Conservation (phyloP, 1,140 invertebrate genomes). For the Dinothrombium tinctorium region DNA sequence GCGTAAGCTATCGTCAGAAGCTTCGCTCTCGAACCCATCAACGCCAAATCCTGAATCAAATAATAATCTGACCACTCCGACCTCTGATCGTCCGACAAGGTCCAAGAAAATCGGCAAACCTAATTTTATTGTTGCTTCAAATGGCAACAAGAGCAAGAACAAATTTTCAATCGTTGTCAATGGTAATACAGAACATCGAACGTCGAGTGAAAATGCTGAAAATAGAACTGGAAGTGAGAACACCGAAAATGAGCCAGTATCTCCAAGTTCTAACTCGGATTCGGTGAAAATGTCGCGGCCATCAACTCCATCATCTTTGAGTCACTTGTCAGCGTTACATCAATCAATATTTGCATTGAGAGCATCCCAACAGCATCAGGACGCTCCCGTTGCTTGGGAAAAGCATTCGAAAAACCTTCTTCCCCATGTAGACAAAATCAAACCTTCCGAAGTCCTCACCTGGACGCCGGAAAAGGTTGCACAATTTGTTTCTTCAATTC, state of each 20-base stretch:
- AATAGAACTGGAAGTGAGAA: background rate
- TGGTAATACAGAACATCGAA: background rate
- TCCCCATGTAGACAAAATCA: constrained; percentile 9
- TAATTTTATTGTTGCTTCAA: background rate
- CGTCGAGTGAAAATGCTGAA: background rate
- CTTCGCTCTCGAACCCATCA: background rate
- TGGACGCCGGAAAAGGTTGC: constrained; percentile 26
- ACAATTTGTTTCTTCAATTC: constrained; percentile 60
- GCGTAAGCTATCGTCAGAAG: background rate
- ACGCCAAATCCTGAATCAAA: background rate
- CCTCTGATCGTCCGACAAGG: background rate
- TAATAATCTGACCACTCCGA: background rate
- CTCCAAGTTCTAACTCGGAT: background rate
- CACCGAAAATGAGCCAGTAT: background rate
- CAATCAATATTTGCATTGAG: constrained; percentile 20
- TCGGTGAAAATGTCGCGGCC: background rate
- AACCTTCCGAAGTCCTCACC: constrained; percentile 17
- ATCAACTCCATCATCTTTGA: background rate
- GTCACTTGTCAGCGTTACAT: constrained; percentile 17
- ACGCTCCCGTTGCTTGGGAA: constrained; percentile 23
- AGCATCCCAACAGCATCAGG: constrained; percentile 14
- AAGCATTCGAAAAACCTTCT: constrained; percentile 21
- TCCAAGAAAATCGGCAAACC: background rate
- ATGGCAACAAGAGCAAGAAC: background rate
- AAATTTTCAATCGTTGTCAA: background rate